Conservation (phyloP, 1,140 invertebrate genomes). For the Platyura marginata region DNA sequence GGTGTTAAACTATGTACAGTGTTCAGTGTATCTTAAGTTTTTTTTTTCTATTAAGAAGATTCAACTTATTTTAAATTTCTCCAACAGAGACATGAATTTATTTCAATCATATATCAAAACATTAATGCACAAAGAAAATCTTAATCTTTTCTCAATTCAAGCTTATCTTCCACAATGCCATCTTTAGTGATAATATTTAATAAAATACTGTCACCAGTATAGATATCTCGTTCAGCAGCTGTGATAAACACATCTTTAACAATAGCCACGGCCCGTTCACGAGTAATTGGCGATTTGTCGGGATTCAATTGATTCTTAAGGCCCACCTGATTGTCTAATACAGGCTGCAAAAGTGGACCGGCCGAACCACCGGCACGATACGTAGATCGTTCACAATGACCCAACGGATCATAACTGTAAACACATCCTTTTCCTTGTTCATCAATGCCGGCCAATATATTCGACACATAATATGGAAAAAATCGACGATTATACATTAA, state of each 20-base stretch:
- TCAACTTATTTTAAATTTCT: too few species aligned
- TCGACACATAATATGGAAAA: conserved; percentile 96
- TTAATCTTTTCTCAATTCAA: conserved; percentile 66
- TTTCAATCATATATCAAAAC: too few species aligned
- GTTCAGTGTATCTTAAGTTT: too few species aligned
- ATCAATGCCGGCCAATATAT: conserved; percentile 81
- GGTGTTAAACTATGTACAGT: too few species aligned
- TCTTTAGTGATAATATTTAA: conserved; percentile 84
- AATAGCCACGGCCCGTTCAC: conserved; percentile 65
- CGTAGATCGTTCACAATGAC: conserved; percentile 65
- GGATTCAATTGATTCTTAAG: conserved; percentile 64
- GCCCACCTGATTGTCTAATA: conserved; percentile 82
- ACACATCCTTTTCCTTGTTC: conserved; percentile 80
- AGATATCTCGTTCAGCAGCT: conserved; percentile 92
- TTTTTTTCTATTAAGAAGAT: too few species aligned
- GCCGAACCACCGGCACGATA: conserved; percentile 75
- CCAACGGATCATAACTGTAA: conserved; percentile 93
- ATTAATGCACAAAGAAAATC: too few species aligned
- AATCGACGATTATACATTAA: conserved; percentile 94
- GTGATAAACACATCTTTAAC: conserved; percentile 94
- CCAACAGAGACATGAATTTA: too few species aligned
- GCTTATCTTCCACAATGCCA: conserved; percentile 52
- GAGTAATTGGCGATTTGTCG: conserved; percentile 35
- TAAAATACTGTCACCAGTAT: conserved; percentile 81
- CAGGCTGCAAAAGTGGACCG: conserved; percentile 58